Base-by-base conservation (phyloP, 2,113 vertebrate species). In the Mus pahari region DNA sequence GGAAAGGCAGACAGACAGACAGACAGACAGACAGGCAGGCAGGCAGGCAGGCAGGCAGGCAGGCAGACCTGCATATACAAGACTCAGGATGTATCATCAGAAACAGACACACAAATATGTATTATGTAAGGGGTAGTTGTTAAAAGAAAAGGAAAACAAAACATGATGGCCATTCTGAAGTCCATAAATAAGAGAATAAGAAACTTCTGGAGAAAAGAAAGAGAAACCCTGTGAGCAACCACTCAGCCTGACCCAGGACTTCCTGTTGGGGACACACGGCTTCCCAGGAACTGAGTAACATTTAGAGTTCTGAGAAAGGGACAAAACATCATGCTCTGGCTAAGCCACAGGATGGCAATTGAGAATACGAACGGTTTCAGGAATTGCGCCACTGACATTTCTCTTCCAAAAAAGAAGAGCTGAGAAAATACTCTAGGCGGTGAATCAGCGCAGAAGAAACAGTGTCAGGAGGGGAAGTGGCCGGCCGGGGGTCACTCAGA, bases 331-430 rank as follows among this genome's bases (percentile, higher is more conserved):
- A 3, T 0, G 48, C 78, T 93, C 28, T 89, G 55, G 84, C 86
- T 89, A 83, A 93, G 74, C 87, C 58, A 90, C 84, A 64, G 33
- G 82, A 66, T 86, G 78, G 78, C 77, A 79, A 92, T 91, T 94
- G 62, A 91, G 89, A 94, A 89, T n/a, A 50, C 14, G 48, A 95
- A 17, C 53, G 91, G 55, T 84, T 84, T 89, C n/a, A 86, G 84
- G 70, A 94, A 60, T 71, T 89, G 79, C 19, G 36, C 22, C 55
- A 81, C 55, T 94, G 86, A 90, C 81, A 45, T 93, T 97, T 96
- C 90, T 93, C 58, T 91, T 75, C 82, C 86, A 73, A 84, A 91
- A 84, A 88, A 92, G 79, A 88, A 50, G 48, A 58, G 79, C 89
- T 55, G 24, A 92, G 90, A 78, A 95, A 84, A 71, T n/a, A 83